A percentile compares a stretch with the other conserved stretches of the same genome.
Evolutionary conservation across 1,140 invertebrate species (phyloP).

Genomic region (Meloidogyne hapla): DNA sequence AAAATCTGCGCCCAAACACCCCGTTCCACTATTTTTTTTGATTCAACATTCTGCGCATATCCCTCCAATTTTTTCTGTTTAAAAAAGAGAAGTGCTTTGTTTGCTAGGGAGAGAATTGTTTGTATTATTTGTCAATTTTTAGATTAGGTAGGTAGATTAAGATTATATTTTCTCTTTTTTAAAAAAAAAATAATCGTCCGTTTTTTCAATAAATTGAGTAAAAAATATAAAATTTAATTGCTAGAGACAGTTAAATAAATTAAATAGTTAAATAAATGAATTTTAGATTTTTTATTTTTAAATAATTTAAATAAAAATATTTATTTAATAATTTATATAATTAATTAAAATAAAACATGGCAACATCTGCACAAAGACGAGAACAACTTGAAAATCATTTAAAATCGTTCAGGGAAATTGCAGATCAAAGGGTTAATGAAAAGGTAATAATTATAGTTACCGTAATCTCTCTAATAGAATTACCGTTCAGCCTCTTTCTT

Average conservation of each 20-base stretch:
- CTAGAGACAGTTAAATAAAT: no score
- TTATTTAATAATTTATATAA: no score
- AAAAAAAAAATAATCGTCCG: neutral
- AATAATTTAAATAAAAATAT: neutral
- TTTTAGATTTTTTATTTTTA: neutral
- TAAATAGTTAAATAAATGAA: neutral
- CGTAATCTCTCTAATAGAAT: no score
- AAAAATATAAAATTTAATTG: neutral
- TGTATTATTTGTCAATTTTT: neutral
- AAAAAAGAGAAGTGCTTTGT: neutral
- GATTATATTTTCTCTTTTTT: neutral
- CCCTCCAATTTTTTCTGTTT: neutral
- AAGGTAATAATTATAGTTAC: conserved; percentile 36
- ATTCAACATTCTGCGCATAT: neutral
- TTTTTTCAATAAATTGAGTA: neutral
- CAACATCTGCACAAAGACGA: conserved; percentile 52
- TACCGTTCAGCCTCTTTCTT: no score
- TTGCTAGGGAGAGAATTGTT: neutral
- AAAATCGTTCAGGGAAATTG: conserved; percentile 55
- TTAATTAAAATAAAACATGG: no score
- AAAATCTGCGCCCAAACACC: neutral
- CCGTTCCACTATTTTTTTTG: neutral
- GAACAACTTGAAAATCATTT: conserved; percentile 53
- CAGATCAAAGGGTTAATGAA: conserved; percentile 47
- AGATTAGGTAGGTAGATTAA: conserved; percentile 3